A percentile compares a stretch with the other conserved stretches of the same genome.
These are phyloP conservation scores for Pollimyrus isidori DNA, from an alignment of 2,113 vertebrate species.

Conservation along the genomic window DNA sequence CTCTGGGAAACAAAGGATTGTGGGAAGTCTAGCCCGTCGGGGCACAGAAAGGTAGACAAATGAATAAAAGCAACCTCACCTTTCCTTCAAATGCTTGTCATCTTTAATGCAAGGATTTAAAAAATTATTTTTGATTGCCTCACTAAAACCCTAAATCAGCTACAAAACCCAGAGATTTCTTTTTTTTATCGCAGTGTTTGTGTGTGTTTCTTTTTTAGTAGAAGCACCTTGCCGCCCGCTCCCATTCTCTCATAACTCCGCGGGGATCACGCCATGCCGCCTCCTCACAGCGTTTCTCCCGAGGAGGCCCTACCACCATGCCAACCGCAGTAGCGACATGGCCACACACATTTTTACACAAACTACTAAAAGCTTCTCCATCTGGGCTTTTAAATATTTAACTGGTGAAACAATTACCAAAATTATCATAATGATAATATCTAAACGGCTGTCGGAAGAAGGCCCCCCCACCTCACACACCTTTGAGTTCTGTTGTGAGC, in stretches of 20 bases:
- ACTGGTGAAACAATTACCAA: conserved; percentile 14
- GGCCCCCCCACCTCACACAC: background rate
- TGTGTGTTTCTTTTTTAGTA: background rate
- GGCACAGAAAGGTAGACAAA: background rate
- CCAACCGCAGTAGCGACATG: background rate
- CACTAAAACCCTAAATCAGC: background rate
- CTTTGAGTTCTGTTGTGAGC: background rate
- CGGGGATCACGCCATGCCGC: background rate
- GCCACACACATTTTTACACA: background rate
- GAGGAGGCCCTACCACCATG: background rate
- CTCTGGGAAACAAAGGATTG: background rate
- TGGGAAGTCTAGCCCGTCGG: background rate
- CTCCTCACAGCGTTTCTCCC: background rate
- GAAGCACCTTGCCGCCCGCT: background rate
- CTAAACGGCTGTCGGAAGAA: conserved; percentile 10
- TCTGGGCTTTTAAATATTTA: conserved; percentile 6
- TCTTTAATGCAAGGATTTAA: background rate
- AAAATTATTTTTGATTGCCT: background rate
- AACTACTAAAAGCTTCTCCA: background rate
- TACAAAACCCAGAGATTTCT: no score
- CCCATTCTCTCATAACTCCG: background rate
- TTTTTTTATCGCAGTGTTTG: background rate
- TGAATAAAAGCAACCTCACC: background rate
- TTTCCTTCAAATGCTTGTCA: background rate
- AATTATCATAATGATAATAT: conserved; percentile 24